Evolutionary conservation across 2,113 vertebrate species (phyloP).

Genomic region (Callopanchax toddi): DNA sequence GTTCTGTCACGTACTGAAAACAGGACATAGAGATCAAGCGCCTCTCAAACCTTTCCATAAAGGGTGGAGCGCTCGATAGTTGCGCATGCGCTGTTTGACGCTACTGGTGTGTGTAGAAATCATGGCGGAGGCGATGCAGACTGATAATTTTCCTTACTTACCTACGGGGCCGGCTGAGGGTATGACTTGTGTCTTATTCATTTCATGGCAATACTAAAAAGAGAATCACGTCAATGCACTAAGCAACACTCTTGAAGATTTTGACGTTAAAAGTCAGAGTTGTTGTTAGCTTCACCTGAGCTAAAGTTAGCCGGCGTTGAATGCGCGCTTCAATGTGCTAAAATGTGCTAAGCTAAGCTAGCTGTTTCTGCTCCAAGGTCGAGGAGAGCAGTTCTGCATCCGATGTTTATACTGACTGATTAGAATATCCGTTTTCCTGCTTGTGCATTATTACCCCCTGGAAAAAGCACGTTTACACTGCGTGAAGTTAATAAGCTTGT

Average conservation of each 20-base stretch:
- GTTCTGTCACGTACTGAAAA: too few species aligned
- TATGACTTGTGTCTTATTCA: slow-evolving; percentile 36
- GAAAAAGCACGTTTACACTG: too few species aligned
- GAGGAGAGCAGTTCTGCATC: slow-evolving; percentile 56
- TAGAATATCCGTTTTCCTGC: neutral
- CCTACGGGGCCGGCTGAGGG: slow-evolving; percentile 77
- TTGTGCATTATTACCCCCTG: neutral
- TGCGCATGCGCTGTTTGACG: slow-evolving; percentile 45
- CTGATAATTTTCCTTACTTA: slow-evolving; percentile 75
- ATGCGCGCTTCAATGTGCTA: slow-evolving; percentile 1
- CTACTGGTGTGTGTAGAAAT: slow-evolving; percentile 39
- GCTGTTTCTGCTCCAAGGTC: slow-evolving; percentile 68
- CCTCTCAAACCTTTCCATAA: too few species aligned
- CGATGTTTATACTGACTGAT: neutral
- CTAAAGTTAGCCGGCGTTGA: slow-evolving; percentile 37
- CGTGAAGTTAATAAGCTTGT: neutral
- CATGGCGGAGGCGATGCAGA: slow-evolving; percentile 78
- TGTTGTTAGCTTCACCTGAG: slow-evolving; percentile 1
- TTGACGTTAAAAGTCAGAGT: neutral
- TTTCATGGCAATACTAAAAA: neutral
- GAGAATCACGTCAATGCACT: rapidly evolving
- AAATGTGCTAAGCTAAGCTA: slow-evolving; percentile 49
- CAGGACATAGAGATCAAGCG: too few species aligned
- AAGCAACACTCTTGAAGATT: rapidly evolving
- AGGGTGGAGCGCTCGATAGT: too few species aligned